Evolutionary conservation across 2,888 invertebrate genomes (phyloP), one percentile per base, ranked within the genome.

Genomic region (Oligia fasciuncula): DNA sequence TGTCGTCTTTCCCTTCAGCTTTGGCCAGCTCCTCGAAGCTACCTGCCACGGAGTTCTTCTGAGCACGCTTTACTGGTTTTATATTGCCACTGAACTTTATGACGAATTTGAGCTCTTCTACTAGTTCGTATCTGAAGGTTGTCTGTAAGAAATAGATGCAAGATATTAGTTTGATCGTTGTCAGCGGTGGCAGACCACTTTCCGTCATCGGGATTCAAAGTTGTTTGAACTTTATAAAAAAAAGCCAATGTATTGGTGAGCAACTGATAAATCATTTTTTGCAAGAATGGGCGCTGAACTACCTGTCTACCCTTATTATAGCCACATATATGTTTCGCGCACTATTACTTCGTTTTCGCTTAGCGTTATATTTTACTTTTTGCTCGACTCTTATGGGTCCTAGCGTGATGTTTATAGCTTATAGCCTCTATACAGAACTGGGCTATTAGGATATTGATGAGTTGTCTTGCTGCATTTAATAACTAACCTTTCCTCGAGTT

Each of bases 61-160:
- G 89, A 5, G 94, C 93, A 43, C 97, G 94, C 70, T 95, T 95
- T 4, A 97, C 97, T 2, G 97, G 97, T 89, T 98, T 98, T 0
- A 97, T 96, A 69, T 97, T 97, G 6, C 97, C 97, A 81, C 97
- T 97, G 90, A 98, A 98, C 83, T 97, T 97, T 0, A 97, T 88
- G 5, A 97, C 97, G 90, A 98, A 98, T 89, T 97, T 97, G 62
- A 98, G 87, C 91, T 98, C 98, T 88, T 97, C 97, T 70, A 97
- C 91, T 17, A 98, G 88, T 89, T 97, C 97, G 79, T 97, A 95
- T 88, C 97, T 97, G 91, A 98, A 98, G 0, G 97, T 95, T 1
- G 97, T 95, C 97, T 98, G 94, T 40, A 93, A 93, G 65, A 71
- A 85, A 79, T 57, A 11, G 8, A 51, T 60, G 40, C 4, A 11